A percentile compares a stretch with the other conserved stretches of the same genome.
phyloP scores from a whole-genome alignment of 1,140 invertebrate genomes.

The Onthophagus taurus region DNA sequence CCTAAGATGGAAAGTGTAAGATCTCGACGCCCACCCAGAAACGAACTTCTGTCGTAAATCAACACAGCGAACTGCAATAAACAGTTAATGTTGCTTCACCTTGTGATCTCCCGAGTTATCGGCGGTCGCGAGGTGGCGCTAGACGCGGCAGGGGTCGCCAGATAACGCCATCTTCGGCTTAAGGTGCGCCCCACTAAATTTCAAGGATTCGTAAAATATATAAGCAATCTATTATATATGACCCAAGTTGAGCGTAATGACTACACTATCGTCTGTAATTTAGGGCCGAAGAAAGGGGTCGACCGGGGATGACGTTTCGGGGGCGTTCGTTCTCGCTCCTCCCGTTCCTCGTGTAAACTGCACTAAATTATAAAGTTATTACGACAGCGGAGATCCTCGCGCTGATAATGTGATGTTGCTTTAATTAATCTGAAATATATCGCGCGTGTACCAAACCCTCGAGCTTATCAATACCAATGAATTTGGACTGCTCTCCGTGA shows the following conservation, averaged over 20 bases:
- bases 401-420: slow-evolving; percentile 38
- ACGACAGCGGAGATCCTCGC: slow-evolving; percentile 36
- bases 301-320: slow-evolving; percentile 8
- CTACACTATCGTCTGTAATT: slow-evolving; percentile 21
- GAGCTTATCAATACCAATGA: slow-evolving; percentile 23
- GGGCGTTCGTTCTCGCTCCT: slow-evolving; percentile 17
- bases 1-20: too few relatives aligned
- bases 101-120: slow-evolving; percentile 35
- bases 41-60: slow-evolving; percentile 24
- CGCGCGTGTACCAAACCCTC: slow-evolving; percentile 29
- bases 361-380: slow-evolving; percentile 42
- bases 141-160: slow-evolving; percentile 17
- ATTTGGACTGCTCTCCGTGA: slow-evolving; percentile 2
- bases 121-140: too few relatives aligned
- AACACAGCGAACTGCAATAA: slow-evolving; percentile 32
- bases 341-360: slow-evolving; percentile 29
- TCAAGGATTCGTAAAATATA: slow-evolving; percentile 29
- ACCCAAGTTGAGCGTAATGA: slow-evolving; percentile 24
- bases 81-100: slow-evolving; percentile 39
- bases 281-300: slow-evolving; percentile 25
- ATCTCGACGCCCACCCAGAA: too few relatives aligned
- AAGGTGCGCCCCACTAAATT: slow-evolving; percentile 27
- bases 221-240: slow-evolving; percentile 37
- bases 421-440: slow-evolving; percentile 40
- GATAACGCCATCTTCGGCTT: slow-evolving; percentile 33